Base-by-base conservation (phyloP, 2,888 invertebrate genomes). In the Anodontia alba region DNA sequence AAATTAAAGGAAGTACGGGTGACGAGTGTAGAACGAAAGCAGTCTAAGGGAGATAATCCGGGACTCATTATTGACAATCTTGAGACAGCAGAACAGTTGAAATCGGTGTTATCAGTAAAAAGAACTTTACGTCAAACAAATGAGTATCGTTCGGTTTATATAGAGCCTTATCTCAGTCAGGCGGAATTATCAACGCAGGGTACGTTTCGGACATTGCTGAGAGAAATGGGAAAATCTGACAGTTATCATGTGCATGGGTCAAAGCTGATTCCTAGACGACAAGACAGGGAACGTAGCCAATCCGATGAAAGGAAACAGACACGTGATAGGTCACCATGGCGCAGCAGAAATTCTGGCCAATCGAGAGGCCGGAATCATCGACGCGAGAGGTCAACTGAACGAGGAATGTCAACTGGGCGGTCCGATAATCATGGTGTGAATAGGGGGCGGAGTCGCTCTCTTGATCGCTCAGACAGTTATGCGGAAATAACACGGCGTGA, bases 141-240 rank as follows among this genome's bases (percentile, higher is more conserved):
- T 36, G 49, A 71, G 1, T 71, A 71, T 71, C 26, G 31, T 2
- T 71, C 71, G 10, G 71, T 71, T 3, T 71, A 71, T 33, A 49
- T 71, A 31, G 71, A 71, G 17, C 49, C 49, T 1, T 71, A 3
- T 29, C 29, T 49, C 8, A 51, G 26, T 20, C 15, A 51, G 31
- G 12, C 10, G 12, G 71, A 71, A 71, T 46, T 71, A 15, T 49
- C 51, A 20, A 49, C 51, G 12, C 71, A 49, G 46, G 38, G 23
- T 5, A 31, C 71, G 10, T 36, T 71, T n/a, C 49, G 71, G 10
- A 49, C 71, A 8, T 23, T 49, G 29, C 20, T 71, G 17, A 71
- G 49, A 29, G 49, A 49, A 49, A 71, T 71, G 3, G 71, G 71
- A 3, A 71, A 71, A 51, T 12, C 12, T 33, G 43, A 51, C 46